Percentiles rank a stretch among this genome's conserved stretches.
Conservation (phyloP, 2,797 vertebrate species). For the Hephaestus fuliginosus region DNA sequence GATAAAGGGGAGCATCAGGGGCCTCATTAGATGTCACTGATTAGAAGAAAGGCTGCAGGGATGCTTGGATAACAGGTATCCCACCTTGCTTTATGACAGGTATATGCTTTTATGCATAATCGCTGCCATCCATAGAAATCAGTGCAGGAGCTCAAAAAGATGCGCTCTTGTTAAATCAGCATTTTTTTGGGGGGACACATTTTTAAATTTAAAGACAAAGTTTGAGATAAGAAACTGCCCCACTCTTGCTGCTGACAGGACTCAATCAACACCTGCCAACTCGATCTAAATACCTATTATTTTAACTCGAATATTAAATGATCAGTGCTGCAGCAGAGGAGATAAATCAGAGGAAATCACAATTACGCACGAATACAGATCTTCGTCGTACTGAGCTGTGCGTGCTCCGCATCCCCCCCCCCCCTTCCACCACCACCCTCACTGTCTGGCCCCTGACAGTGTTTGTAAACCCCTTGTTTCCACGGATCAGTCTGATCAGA, state of each 20-base stretch:
- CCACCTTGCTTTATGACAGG: background rate
- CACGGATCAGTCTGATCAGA: slow-evolving; percentile 90
- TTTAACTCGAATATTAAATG: too few relatives aligned
- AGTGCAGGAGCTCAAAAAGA: background rate
- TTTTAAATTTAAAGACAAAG: background rate
- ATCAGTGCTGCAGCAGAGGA: background rate
- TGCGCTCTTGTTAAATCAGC: background rate
- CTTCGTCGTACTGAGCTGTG: slow-evolving; percentile 35
- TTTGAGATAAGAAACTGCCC: background rate
- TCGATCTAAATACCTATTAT: background rate
- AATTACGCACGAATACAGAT: slow-evolving; percentile 12
- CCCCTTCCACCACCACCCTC: too few relatives aligned
- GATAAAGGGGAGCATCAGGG: background rate
- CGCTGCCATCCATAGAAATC: background rate
- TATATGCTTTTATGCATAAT: background rate
- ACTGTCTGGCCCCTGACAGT: slow-evolving; percentile 87
- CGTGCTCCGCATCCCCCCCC: slow-evolving; percentile 20
- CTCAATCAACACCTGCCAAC: slow-evolving; percentile 16
- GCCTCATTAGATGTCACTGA: slow-evolving; percentile 10
- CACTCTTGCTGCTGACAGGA: background rate
- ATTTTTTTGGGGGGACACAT: background rate
- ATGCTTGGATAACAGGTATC: background rate
- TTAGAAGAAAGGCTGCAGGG: background rate
- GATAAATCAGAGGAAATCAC: background rate
- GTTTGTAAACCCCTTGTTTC: slow-evolving; percentile 93